Conservation (phyloP, 2,888 invertebrate species). For the Caradrina kadenii region DNA sequence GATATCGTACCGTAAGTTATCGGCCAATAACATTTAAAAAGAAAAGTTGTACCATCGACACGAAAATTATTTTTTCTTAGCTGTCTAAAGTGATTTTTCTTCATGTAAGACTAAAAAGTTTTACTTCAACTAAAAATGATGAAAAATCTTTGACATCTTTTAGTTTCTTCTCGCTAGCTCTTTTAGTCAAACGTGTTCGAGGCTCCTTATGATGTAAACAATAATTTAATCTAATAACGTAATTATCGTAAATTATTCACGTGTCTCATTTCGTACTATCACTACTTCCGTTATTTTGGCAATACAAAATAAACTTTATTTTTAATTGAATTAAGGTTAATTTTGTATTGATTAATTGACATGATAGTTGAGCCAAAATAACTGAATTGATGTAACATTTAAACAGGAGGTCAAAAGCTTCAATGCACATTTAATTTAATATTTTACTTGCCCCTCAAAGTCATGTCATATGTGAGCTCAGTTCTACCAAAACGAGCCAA, state of each 20-base stretch:
- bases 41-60: neutral
- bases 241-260: neutral
- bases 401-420: no score
- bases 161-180: neutral
- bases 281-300: neutral
- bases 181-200: neutral
- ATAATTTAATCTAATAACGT: neutral
- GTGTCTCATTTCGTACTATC: neutral
- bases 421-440: no score
- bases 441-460: no score
- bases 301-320: neutral
- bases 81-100: neutral
- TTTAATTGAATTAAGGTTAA: neutral
- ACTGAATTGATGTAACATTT: neutral
- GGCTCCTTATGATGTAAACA: neutral
- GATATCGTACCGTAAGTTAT: neutral
- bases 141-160: neutral
- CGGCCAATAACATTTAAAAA: neutral
- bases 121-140: no score
- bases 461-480: no score
- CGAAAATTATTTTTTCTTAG: neutral
- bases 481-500: no score
- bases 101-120: no score
- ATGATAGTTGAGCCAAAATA: neutral
- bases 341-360: neutral